A percentile compares a stretch with the other conserved stretches of the same genome.
Evolutionary conservation across 2,797 vertebrate genomes (phyloP).

Genomic region (Oceanodroma leucorhoa): DNA sequence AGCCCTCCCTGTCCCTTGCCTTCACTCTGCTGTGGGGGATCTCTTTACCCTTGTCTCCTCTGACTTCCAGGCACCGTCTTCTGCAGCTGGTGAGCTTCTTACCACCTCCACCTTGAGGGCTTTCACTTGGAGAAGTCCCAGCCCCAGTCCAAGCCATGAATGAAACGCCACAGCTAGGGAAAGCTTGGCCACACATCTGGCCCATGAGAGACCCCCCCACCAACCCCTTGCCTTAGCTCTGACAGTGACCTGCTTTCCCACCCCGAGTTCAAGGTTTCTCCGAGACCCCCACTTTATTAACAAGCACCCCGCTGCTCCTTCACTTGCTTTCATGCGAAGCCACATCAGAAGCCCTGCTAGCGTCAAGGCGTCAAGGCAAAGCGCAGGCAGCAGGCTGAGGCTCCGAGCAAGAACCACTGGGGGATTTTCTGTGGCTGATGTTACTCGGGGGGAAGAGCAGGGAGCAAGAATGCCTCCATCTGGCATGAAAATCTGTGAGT

Average conservation of each 20-base stretch:
- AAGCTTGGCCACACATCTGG: too few species aligned
- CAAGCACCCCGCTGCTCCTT: fast-evolving
- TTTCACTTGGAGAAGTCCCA: neutral
- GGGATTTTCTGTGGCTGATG: neutral
- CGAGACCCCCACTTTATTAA: fast-evolving
- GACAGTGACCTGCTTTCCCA: neutral
- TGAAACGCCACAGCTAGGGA: too few species aligned
- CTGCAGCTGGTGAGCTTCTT: neutral
- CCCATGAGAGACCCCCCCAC: neutral
- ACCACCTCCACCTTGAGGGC: neutral
- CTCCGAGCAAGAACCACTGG: neutral
- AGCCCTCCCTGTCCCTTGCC: neutral
- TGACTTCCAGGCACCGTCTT: neutral
- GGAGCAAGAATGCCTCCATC: neutral
- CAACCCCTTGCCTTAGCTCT: neutral
- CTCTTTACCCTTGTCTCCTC: neutral
- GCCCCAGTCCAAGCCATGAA: neutral
- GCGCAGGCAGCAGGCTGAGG: neutral
- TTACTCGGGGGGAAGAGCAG: neutral
- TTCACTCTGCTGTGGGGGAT: fast-evolving
- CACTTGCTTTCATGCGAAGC: neutral
- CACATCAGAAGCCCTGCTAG: neutral
- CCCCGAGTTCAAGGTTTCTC: neutral
- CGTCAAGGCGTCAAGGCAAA: neutral
- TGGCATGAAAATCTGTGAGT: neutral